Conservation (phyloP, 2,113 vertebrate species). For the Agelaius phoeniceus region DNA sequence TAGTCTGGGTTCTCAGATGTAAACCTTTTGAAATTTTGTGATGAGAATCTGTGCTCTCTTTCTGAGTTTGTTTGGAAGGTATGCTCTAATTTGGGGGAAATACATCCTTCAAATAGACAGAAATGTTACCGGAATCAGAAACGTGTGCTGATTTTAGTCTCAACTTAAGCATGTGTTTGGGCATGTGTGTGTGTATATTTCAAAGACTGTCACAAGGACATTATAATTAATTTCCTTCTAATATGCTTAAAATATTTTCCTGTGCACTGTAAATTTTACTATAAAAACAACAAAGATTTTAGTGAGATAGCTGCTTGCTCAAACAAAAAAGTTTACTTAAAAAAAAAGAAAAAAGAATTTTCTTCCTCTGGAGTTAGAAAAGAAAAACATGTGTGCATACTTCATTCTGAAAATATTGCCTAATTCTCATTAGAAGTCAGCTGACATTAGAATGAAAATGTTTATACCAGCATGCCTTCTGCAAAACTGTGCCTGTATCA, state of each 20-base stretch:
- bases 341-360: not conserved
- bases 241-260: constrained; percentile 8
- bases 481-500: not conserved
- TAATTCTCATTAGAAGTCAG: not conserved
- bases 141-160: not conserved
- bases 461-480: not conserved
- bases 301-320: not conserved
- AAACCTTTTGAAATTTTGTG: constrained; percentile 29
- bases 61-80: not conserved
- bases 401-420: not conserved
- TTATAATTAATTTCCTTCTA: not conserved
- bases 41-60: not conserved
- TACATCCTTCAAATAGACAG: not conserved
- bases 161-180: not conserved
- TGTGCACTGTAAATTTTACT: not conserved
- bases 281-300: not conserved
- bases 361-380: not conserved
- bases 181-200: not conserved
- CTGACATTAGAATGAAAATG: not conserved
- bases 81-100: not conserved
- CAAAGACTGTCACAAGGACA: not conserved
- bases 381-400: not conserved
- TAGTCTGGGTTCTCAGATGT: not conserved
- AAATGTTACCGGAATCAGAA: constrained; percentile 7
- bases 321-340: not conserved